Evolutionary conservation across 2,113 vertebrate species (phyloP), one percentile per base, ranked within the genome.

Genomic region (Platichthys flesus): DNA sequence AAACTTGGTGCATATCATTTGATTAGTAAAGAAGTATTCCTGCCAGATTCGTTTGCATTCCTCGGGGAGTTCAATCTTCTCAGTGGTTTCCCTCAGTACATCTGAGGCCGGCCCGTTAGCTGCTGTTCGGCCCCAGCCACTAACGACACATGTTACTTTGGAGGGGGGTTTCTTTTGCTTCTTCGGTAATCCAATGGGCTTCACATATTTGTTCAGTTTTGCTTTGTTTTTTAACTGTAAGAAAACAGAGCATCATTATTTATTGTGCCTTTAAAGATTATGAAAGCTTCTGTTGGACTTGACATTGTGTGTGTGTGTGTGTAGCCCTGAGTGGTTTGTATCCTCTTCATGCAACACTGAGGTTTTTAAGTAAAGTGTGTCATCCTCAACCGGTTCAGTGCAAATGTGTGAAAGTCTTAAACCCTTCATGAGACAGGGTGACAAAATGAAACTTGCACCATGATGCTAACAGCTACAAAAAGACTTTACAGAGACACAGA

Each of bases 1-100:
- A 24, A 89, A 78, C 23, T 13, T 83, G 58, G 90, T 90, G 76
- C 93, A 94, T 7, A 91, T 65, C 92, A 92, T 93, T 4, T 18
- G 63, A 1, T 71, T 3, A 3, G 0, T 0, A 0, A 20, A 6
- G 28, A 91, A 93, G 49, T 71, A 0, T 0, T 83, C 0, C 31
- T 65, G 0, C 90, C 93, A 94, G 9, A 5, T 70, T 0, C 7
- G 0, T 49, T 79, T 59, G 81, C 93, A 93, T n/a, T 87, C 49
- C 0, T 0, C 0, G 23, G 0, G 18, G 24, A 51, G 69, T 31
- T 86, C 71, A 0, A 66, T 70, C n/a, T 1, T 83, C 42, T 91
- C 90, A 0, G 2, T 67, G 21, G 79, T 24, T 67, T 93, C 90
- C 28, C 5, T 87, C 35, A 93, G 74, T n/a, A 93, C 80, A 0